Percentiles rank a stretch among this genome's conserved stretches.
phyloP scores from a whole-genome alignment of 2,113 vertebrate genomes.

The Gambusia affinis region DNA sequence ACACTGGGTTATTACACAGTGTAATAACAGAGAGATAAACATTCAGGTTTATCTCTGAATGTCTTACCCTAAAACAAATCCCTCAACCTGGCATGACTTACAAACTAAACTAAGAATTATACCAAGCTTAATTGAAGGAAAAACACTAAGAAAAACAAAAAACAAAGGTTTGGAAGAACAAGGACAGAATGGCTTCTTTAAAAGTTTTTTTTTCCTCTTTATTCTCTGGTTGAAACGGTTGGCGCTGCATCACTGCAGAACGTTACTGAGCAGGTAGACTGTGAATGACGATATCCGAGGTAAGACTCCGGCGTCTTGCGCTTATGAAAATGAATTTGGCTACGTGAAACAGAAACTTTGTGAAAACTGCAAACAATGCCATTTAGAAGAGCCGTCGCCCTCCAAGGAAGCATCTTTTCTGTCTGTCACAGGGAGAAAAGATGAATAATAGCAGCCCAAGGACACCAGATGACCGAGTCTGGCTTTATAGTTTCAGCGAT shows the following conservation, averaged over 20 bases:
- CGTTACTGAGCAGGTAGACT: neutral
- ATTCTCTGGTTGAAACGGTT: neutral
- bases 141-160: neutral
- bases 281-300: neutral
- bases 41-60: too few species aligned
- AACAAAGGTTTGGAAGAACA: slow-evolving; percentile 9
- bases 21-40: too few species aligned
- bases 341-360: neutral
- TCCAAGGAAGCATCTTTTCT: neutral
- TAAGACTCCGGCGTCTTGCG: neutral
- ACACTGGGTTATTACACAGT: too few species aligned
- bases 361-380: neutral
- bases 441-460: neutral
- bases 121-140: neutral
- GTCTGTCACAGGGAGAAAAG: neutral
- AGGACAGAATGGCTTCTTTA: slow-evolving; percentile 10
- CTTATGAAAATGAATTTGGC: neutral
- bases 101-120: neutral
- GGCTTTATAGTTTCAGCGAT: neutral
- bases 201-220: neutral
- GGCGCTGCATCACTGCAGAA: neutral
- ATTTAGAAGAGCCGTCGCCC: neutral
- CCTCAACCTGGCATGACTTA: neutral
- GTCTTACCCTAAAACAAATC: too few species aligned
- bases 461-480: neutral